Conservation (phyloP, 1,140 invertebrate species). For the Zaprionus nigranus region DNA sequence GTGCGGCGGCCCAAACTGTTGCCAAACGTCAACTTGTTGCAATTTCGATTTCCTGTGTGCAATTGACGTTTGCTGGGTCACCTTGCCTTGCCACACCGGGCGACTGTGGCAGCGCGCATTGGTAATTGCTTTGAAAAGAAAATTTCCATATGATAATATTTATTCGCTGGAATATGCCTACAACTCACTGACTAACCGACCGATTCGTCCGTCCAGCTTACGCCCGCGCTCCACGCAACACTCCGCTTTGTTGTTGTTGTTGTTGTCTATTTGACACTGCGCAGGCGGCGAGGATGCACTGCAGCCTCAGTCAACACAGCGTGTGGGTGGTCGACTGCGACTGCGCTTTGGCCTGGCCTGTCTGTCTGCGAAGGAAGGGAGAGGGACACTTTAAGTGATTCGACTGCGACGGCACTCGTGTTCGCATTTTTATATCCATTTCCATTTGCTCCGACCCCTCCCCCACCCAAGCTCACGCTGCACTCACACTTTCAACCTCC, state of each 20-base stretch:
- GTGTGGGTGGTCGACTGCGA: constrained; percentile 51
- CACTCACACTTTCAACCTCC: background rate
- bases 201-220: constrained; percentile 38
- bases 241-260: constrained; percentile 36
- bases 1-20: constrained; percentile 12
- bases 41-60: constrained; percentile 77
- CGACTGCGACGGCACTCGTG: constrained; percentile 37
- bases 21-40: constrained; percentile 70
- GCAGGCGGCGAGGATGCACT: constrained; percentile 79
- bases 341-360: constrained; percentile 39
- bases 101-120: constrained; percentile 57
- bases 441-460: constrained; percentile 56
- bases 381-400: constrained; percentile 14
- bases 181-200: constrained; percentile 54
- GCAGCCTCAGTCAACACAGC: constrained; percentile 15
- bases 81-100: constrained; percentile 51
- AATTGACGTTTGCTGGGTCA: constrained; percentile 78
- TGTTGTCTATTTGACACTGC: constrained; percentile 78
- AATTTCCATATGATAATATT: constrained; percentile 83
- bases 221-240: constrained; percentile 72
- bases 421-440: constrained; percentile 71
- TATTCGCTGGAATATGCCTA: constrained; percentile 78
- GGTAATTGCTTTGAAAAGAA: constrained; percentile 75
- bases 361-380: constrained; percentile 24
- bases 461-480: constrained; percentile 26